These are phyloP conservation scores for Enteromius radiatus DNA, from an alignment of 2,797 vertebrate species.

Conservation along the genomic window DNA sequence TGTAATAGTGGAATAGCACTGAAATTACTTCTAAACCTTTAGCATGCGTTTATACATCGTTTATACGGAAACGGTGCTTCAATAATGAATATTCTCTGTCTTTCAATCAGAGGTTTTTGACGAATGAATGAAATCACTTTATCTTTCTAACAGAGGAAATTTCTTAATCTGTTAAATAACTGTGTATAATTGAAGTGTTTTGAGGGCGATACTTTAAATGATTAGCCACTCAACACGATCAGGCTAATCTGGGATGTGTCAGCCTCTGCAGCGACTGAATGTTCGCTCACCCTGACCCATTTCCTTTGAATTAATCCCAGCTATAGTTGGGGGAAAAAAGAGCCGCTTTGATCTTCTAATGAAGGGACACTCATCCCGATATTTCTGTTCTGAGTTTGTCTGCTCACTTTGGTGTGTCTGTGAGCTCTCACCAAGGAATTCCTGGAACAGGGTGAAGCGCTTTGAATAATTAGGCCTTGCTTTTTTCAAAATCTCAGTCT, in stretches of 20 bases:
- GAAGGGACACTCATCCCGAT: slow-evolving; percentile 79
- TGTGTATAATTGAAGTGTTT: slow-evolving; percentile 22
- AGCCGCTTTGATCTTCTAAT: slow-evolving; percentile 75
- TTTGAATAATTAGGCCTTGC: slow-evolving; percentile 74
- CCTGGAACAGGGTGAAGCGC: slow-evolving; percentile 71
- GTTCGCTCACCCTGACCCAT: slow-evolving; percentile 62
- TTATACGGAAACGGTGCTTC: background rate
- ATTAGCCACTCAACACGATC: slow-evolving; percentile 44
- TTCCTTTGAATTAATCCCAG: slow-evolving; percentile 73
- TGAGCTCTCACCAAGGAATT: slow-evolving; percentile 73
- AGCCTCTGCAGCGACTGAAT: slow-evolving; percentile 26
- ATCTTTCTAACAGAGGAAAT: slow-evolving; percentile 15
- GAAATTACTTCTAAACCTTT: background rate
- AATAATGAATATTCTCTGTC: background rate
- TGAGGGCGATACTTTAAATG: slow-evolving; percentile 28
- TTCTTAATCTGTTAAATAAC: slow-evolving; percentile 22
- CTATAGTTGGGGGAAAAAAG: slow-evolving; percentile 68
- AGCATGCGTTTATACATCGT: background rate
- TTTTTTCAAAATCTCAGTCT: slow-evolving; percentile 63
- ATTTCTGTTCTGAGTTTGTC: slow-evolving; percentile 74
- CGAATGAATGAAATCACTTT: background rate
- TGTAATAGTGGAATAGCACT: too few species aligned
- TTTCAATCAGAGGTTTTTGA: background rate
- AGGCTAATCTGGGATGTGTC: slow-evolving; percentile 51
- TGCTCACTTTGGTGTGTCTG: slow-evolving; percentile 67